Base-by-base conservation (phyloP, 37 sponge, comb jelly and placozoan genomes). In the Ephydatia muelleri region DNA sequence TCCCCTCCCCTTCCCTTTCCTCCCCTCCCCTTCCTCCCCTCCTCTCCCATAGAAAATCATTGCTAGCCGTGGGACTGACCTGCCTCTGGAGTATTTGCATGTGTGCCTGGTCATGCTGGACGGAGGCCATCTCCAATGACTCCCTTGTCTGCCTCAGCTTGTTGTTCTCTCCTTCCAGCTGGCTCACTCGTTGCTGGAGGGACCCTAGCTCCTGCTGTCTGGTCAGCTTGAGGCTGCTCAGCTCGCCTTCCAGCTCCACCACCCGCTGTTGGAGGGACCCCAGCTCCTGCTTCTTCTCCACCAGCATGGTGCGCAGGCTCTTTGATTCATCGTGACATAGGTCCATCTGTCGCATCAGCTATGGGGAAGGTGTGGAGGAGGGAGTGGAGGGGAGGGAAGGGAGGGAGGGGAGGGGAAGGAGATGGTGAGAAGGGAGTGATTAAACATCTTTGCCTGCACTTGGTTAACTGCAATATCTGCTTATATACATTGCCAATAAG, bases 231-330 rank as follows among this genome's bases (percentile, higher is more conserved):
- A 81, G 72, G 37, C 32, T 38, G 67, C 27, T 65, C 36, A 83
- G 23, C 3, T 83, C 83, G 2, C 66, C 16, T 67, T 83, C 75
- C 25, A 76, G 21, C 30, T 65, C 68, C 3, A 76, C n/a, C 1
- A 75, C 65, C 40, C 28, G 57, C 39, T 83, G 76, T 68, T 83
- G 76, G 28, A 66, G 38, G 8, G 21, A 48, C n/a, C 74, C 26
- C 13, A 83, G 34, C 8, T 29, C 31, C n/a, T 75, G 68, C 29
- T 83, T 83, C 76, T 76, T 83, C 28, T 83, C 76, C 26, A 68
- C 49, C 28, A 83, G 25, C 29, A 75, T 23, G 8, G 37, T 28
- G 33, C 65, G 57, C 3, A 83, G 40, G 8, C 31, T 35, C 64
- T 67, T 64, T 1, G 65, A 36, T 28, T 67, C 38, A 11, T 34